phyloP scores from a whole-genome alignment of 2,888 invertebrate species.

The Tridacna crocea region DNA sequence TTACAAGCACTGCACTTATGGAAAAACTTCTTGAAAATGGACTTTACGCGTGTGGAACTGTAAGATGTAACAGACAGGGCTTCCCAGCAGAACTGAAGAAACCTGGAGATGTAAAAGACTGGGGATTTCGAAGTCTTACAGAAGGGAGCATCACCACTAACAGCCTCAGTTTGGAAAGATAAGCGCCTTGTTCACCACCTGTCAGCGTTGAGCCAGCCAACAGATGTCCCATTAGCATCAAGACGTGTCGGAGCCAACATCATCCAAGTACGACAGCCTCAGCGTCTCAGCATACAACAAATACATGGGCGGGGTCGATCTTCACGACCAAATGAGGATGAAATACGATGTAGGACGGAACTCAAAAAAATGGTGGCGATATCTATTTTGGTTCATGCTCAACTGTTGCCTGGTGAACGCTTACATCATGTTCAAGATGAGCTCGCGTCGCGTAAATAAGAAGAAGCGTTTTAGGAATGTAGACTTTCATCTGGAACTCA shows the following conservation, averaged over 20 bases:
- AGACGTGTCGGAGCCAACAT: too few species aligned
- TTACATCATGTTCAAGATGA: not conserved
- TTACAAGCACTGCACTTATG: not conserved
- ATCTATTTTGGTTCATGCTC: too few species aligned
- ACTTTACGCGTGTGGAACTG: constrained; percentile 37
- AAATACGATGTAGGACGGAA: not conserved
- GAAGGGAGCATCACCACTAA: constrained; percentile 15
- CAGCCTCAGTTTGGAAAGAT: constrained; percentile 33
- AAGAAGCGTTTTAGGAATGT: not conserved
- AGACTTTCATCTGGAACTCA: not conserved
- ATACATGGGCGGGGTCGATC: not conserved
- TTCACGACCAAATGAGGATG: not conserved
- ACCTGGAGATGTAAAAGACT: constrained; percentile 23
- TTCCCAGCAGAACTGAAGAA: constrained; percentile 46
- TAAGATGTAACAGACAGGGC: constrained; percentile 24
- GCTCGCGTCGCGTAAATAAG: not conserved
- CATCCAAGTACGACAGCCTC: not conserved
- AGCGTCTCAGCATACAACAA: not conserved
- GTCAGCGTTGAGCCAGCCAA: not conserved
- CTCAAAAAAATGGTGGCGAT: not conserved
- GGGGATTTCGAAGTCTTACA: constrained; percentile 35
- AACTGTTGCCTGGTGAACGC: not conserved
- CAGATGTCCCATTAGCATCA: too few species aligned
- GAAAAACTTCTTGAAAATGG: not conserved
- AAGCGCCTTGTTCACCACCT: not conserved